Base-by-base conservation (phyloP, 1,140 invertebrate genomes). In the Metopolophium dirhodum region DNA sequence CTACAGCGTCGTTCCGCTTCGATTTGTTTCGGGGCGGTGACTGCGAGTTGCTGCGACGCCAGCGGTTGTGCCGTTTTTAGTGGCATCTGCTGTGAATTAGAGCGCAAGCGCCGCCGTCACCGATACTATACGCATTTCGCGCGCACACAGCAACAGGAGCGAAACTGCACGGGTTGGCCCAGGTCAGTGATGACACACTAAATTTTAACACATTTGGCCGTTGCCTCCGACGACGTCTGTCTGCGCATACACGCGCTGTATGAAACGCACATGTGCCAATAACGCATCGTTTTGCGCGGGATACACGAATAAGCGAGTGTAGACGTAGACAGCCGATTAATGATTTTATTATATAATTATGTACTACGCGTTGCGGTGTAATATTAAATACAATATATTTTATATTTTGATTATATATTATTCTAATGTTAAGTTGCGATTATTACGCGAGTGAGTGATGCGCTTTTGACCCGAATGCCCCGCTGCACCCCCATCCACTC, bases 161-260 rank as follows among this genome's bases (percentile, higher is more conserved):
- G 30, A 93, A 93, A 93, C 77, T 86, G 82, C 49, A 85, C 47
- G 23, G 91, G 49, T 93, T 93, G 85, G 22, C 91, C 91, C 77
- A 93, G 91, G 91, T 93, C 91, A 93, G 91, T 86, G 49, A 93
- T 92, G 90, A 92, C 90, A 92, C 68, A 83, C 61, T 92, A 47
- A 92, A 92, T 92, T 92, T 90, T n/a, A 90, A 90, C 57, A 68
- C 89, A 90, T 90, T 90, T 90, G 89, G 89, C 89, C 89, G 89
- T 89, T 57, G 88, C 47, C 35, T 23, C 49, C n/a, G 83, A 41
- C 85, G 85, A 77, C 85, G 86, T 77, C 45, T 14, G 86, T 88
- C 45, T 51, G 30, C 20, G 23, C 49, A n/a, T 35, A 54, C 49
- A 87, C 26, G 22, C 26, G 30, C 18, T 18, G 49, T 30, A 18